A percentile compares a stretch with the other conserved stretches of the same genome.
Conservation (phyloP, 2,888 invertebrate genomes). For the Unio delphinus region DNA sequence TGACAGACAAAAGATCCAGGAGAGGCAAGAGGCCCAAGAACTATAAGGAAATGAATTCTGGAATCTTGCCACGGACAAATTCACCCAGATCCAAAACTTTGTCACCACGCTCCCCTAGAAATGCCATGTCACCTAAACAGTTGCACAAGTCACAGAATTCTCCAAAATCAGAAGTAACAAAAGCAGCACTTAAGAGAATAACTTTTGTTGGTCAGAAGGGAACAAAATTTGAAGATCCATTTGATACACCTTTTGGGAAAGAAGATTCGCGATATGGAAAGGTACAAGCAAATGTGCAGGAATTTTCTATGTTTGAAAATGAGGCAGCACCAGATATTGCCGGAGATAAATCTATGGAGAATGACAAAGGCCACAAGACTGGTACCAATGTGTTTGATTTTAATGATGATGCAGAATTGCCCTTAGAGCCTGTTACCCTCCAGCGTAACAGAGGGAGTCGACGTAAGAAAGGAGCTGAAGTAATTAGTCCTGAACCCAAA, state of each 20-base stretch:
- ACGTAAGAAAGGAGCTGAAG: slow-evolving; percentile 29
- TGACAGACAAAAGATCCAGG: slow-evolving; percentile 26
- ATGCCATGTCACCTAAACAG: slow-evolving; percentile 21
- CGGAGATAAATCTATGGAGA: slow-evolving; percentile 3
- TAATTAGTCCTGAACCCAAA: slow-evolving; percentile 32
- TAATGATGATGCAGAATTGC: slow-evolving; percentile 49
- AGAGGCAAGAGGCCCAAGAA: slow-evolving; percentile 52
- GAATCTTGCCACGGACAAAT: slow-evolving; percentile 40
- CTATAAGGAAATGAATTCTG: slow-evolving; percentile 53
- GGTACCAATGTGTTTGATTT: slow-evolving; percentile 55
- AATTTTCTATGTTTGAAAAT: background rate
- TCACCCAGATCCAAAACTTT: slow-evolving; percentile 44
- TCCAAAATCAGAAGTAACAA: slow-evolving; percentile 18
- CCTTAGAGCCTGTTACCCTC: slow-evolving; percentile 7
- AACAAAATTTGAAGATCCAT: slow-evolving; percentile 12
- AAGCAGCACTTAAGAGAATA: slow-evolving; percentile 18
- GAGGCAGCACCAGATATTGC: slow-evolving; percentile 1
- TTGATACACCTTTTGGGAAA: background rate
- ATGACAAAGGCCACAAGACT: slow-evolving; percentile 17
- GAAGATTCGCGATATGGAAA: slow-evolving; percentile 7
- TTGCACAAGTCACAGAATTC: slow-evolving; percentile 14
- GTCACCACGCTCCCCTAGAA: slow-evolving; percentile 47
- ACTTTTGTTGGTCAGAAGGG: slow-evolving; percentile 9
- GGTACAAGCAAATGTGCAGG: slow-evolving; percentile 3
- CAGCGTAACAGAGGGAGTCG: slow-evolving; percentile 23